Conservation (phyloP, 2,888 invertebrate genomes). For the Seira ritae region DNA sequence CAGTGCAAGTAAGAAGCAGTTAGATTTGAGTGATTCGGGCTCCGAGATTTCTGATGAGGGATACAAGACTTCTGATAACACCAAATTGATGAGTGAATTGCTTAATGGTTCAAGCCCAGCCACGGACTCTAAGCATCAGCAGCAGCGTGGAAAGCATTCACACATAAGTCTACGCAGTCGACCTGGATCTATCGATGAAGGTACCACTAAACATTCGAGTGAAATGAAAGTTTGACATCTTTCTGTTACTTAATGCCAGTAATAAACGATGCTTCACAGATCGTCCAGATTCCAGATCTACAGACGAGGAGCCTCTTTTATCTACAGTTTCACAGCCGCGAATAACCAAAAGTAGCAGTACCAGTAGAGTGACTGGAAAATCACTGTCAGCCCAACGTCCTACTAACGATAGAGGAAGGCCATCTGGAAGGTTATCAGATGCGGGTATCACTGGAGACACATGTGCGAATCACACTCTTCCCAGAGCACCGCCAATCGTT, state of each 20-base stretch:
- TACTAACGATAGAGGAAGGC: conserved; percentile 46
- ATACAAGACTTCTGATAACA: conserved; percentile 74
- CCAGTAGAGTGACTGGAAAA: conserved; percentile 74
- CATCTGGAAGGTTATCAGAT: conserved; percentile 50
- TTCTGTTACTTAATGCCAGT: no score
- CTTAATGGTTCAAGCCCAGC: conserved; percentile 54
- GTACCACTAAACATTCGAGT: conserved; percentile 35
- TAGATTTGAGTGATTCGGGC: conserved; percentile 74
- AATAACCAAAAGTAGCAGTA: conserved; percentile 78
- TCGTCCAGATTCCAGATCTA: conserved; percentile 74
- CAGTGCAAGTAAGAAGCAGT: conserved; percentile 64
- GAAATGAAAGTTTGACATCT: no score
- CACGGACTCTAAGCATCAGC: conserved; percentile 39
- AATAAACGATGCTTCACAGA: conserved; percentile 63
- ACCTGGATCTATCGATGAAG: conserved; percentile 73
- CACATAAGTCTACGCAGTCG: conserved; percentile 65
- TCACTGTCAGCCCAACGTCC: conserved; percentile 22
- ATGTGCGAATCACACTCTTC: conserved; percentile 42
- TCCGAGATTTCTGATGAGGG: conserved; percentile 75
- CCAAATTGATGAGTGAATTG: conserved; percentile 60
- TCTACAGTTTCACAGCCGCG: conserved; percentile 79
- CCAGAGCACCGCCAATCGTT: conserved; percentile 36
- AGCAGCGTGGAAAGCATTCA: conserved; percentile 51
- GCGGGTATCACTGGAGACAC: conserved; percentile 38
- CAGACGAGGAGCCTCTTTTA: conserved; percentile 72